Conservation (phyloP, 2,113 vertebrate species). For the Sardina pilchardus region DNA sequence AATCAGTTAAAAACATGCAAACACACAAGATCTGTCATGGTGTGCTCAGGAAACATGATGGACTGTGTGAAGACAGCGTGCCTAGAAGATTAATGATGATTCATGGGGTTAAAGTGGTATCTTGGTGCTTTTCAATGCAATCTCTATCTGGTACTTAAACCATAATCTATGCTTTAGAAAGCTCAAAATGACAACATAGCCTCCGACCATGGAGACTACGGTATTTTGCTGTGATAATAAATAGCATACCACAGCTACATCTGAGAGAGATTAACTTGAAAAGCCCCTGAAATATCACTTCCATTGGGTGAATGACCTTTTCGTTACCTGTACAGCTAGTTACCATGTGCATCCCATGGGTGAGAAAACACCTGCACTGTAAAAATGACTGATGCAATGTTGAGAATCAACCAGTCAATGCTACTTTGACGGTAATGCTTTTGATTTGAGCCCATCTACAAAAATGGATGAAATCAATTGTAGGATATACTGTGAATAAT, state of each 20-base stretch:
- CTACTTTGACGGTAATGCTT: not conserved
- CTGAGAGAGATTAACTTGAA: not conserved
- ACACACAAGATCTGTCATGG: not conserved
- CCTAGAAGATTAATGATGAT: not conserved
- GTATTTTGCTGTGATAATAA: not conserved
- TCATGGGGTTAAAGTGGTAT: not conserved
- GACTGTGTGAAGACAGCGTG: constrained; percentile 2
- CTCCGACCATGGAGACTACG: not conserved
- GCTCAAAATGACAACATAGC: not conserved
- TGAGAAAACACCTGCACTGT: not conserved
- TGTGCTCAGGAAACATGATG: not conserved
- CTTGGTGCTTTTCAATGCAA: not conserved
- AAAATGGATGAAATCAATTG: not conserved
- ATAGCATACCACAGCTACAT: not conserved
- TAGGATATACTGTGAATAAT: not conserved
- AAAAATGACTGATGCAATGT: constrained; percentile 7
- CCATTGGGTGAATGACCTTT: not conserved
- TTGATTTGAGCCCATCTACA: not conserved
- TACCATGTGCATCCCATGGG: not conserved
- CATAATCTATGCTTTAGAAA: not conserved
- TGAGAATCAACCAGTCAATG: not conserved
- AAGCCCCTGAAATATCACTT: not conserved
- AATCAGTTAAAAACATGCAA: constrained; percentile 11
- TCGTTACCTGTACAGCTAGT: not conserved
- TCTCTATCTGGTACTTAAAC: not conserved